phyloP scores from a whole-genome alignment of 2,113 vertebrate species.

The Elephas maximus region DNA sequence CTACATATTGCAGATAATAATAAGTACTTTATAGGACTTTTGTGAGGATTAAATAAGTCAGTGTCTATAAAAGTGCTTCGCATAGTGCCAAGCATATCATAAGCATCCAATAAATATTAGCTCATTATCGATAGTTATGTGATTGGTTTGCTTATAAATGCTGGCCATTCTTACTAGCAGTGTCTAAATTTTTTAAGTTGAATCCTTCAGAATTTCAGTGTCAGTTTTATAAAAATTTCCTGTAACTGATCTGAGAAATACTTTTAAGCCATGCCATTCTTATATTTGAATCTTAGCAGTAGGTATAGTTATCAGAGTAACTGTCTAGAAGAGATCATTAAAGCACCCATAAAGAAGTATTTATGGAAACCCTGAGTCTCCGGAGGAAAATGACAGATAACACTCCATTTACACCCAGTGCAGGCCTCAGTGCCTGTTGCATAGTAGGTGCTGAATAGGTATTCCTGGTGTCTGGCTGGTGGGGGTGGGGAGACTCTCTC shows the following conservation, averaged over 20 bases:
- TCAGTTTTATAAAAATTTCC: conserved; percentile 35
- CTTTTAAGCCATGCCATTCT: conserved; percentile 25
- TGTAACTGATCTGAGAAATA: background rate
- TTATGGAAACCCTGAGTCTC: background rate
- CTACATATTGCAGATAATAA: background rate
- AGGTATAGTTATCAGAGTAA: background rate
- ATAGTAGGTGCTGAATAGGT: background rate
- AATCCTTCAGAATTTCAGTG: background rate
- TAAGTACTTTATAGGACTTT: conserved; percentile 23
- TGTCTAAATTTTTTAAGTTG: conserved; percentile 14
- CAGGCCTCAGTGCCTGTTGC: background rate
- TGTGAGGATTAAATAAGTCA: conserved; percentile 2
- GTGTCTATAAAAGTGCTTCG: background rate
- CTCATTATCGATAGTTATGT: conserved; percentile 52
- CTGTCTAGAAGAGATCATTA: background rate
- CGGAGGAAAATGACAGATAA: background rate
- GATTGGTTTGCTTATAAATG: background rate
- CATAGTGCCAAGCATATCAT: background rate
- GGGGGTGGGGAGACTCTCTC: rapidly evolving
- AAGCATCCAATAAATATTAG: conserved; percentile 47
- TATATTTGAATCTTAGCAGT: background rate
- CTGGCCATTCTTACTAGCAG: background rate
- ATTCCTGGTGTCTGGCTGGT: background rate
- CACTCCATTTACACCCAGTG: background rate
- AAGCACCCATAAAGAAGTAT: background rate